phyloP scores from a whole-genome alignment of 1,140 invertebrate species.

The Drosophila carrolli region DNA sequence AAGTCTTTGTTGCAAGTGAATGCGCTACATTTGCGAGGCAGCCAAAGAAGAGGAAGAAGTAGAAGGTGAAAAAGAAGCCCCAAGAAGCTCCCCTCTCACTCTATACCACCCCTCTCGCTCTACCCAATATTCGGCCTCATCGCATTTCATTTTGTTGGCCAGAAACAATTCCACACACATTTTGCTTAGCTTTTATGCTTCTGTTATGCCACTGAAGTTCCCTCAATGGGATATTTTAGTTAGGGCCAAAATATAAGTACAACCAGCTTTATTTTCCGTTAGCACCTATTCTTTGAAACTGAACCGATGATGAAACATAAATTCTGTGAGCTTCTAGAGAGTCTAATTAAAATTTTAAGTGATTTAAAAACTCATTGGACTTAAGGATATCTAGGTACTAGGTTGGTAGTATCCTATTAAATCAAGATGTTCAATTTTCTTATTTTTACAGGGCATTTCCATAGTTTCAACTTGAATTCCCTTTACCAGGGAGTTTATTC shows the following conservation, averaged over 20 bases:
- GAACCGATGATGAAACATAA: no score
- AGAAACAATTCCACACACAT: constrained; percentile 59
- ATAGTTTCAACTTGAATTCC: not conserved
- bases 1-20: constrained; percentile 70
- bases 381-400: no score
- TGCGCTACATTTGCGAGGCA: constrained; percentile 69
- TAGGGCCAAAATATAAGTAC: not conserved
- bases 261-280: no score
- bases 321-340: no score
- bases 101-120: not conserved
- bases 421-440: not conserved
- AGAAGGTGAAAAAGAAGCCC: constrained; percentile 9
- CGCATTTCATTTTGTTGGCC: constrained; percentile 53
- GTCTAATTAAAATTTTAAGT: no score
- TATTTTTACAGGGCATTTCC: not conserved
- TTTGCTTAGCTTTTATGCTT: constrained; percentile 35
- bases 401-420: no score
- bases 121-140: constrained; percentile 26
- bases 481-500: not conserved
- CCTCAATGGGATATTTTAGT: not conserved
- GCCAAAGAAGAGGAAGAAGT: not conserved
- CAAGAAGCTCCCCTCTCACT: not conserved
- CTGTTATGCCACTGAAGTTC: constrained; percentile 7
- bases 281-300: no score
- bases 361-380: no score